A percentile compares a stretch with the other conserved stretches of the same genome.
Evolutionary conservation across 1,140 invertebrate genomes (phyloP).

Genomic region (Drosophila littoralis): DNA sequence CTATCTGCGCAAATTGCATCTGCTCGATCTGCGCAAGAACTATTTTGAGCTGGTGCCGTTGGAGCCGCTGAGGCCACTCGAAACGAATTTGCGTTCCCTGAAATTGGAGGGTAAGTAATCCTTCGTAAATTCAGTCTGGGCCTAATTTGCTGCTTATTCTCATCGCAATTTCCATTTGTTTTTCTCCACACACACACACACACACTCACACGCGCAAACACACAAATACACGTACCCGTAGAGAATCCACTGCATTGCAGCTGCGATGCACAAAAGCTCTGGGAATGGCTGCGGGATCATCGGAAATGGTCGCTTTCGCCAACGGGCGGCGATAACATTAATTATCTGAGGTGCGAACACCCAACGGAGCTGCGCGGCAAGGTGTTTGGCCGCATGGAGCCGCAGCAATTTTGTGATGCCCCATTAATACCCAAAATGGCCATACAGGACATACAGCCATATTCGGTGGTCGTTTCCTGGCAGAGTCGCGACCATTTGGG

Average conservation of each 20-base stretch:
- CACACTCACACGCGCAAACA: neutral
- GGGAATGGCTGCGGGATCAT: conserved; percentile 95
- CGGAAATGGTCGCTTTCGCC: conserved; percentile 86
- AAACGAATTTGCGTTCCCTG: conserved; percentile 91
- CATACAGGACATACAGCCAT: conserved; percentile 94
- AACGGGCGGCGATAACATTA: conserved; percentile 85
- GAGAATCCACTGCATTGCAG: conserved; percentile 93
- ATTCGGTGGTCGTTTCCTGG: conserved; percentile 94
- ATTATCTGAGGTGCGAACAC: conserved; percentile 90
- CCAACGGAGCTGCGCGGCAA: conserved; percentile 91
- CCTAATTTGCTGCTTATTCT: conserved; percentile 17
- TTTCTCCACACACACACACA: neutral
- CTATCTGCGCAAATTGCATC: conserved; percentile 90
- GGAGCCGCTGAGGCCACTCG: conserved; percentile 90
- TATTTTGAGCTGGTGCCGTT: conserved; percentile 92
- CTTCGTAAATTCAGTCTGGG: neutral
- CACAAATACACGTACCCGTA: conserved; percentile 74
- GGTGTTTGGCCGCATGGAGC: conserved; percentile 90
- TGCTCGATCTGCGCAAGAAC: conserved; percentile 94
- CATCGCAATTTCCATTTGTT: conserved; percentile 16
- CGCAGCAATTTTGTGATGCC: conserved; percentile 92
- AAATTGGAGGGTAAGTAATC: conserved; percentile 89
- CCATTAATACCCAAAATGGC: conserved; percentile 92
- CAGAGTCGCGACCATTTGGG: conserved; percentile 94
- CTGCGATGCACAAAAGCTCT: conserved; percentile 93